Conservation (phyloP, 53 echinoderm and acorn worm species). For the Apostichopus leukothele region DNA sequence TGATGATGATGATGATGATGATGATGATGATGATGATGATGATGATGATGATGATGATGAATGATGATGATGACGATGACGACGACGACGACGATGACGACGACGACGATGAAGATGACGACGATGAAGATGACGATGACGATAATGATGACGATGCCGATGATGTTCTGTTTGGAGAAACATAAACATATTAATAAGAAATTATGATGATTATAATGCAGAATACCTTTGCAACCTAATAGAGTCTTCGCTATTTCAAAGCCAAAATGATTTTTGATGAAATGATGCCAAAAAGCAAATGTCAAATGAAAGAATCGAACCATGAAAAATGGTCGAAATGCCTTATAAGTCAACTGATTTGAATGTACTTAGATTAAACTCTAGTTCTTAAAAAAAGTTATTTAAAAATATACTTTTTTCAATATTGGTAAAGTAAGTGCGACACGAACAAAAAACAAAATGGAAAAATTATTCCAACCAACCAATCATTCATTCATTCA, state of each 20-base stretch:
- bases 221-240: neutral
- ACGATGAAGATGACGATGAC: neutral
- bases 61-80: too few species aligned
- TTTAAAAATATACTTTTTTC: too few species aligned
- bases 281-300: neutral
- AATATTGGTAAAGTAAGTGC: too few species aligned
- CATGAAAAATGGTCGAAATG: too few species aligned
- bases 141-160: constrained; percentile 21
- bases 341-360: too few species aligned
- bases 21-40: constrained; percentile 34
- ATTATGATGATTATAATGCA: neutral
- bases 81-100: neutral
- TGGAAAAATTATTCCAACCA: too few species aligned
- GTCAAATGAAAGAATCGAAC: neutral
- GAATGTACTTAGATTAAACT: too few species aligned
- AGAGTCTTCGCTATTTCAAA: neutral
- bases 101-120: neutral
- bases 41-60: neutral
- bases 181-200: neutral
- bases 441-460: too few species aligned
- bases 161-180: neutral
- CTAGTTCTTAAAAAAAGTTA: too few species aligned
- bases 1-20: constrained; percentile 47
- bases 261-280: neutral
- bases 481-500: too few species aligned